These are phyloP conservation scores for Hycleus cichorii DNA, from an alignment of 1,140 invertebrate species.

Conservation along the genomic window DNA sequence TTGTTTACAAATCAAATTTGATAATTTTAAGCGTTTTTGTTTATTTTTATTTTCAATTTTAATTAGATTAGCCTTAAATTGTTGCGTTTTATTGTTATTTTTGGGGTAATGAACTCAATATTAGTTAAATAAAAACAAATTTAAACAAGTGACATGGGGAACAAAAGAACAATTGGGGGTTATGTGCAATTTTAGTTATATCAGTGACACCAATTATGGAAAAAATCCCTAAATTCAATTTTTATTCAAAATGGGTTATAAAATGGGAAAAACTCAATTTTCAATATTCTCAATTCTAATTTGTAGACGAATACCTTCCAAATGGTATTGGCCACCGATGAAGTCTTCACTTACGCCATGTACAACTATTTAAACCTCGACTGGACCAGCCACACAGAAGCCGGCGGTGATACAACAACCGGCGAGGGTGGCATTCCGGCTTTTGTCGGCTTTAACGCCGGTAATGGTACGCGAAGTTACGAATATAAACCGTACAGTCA, in stretches of 20 bases:
- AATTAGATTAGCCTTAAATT: no score
- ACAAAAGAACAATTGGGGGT: no score
- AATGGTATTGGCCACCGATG: conserved; percentile 85
- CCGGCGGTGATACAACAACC: conserved; percentile 76
- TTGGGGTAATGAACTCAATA: no score
- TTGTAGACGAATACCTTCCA: conserved; percentile 90
- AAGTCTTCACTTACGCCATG: conserved; percentile 88
- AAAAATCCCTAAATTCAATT: neutral
- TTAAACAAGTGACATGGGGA: no score
- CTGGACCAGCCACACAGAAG: conserved; percentile 88
- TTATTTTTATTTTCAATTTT: no score
- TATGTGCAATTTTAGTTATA: no score
- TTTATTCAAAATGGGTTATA: neutral
- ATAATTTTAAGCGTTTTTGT: no score
- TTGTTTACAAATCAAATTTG: no score
- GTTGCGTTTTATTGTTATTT: no score
- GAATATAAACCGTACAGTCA: conserved; percentile 90
- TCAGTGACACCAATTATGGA: no score
- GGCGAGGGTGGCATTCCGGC: conserved; percentile 83
- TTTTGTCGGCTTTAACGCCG: conserved; percentile 91
- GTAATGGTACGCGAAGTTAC: conserved; percentile 84
- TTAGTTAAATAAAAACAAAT: no score
- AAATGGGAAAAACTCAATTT: neutral
- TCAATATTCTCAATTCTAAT: neutral
- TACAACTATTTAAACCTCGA: conserved; percentile 87